Evolutionary conservation across 2,797 vertebrate species (phyloP), one percentile per base, ranked within the genome.

Genomic region (Ctenopoma kingsleyae): DNA sequence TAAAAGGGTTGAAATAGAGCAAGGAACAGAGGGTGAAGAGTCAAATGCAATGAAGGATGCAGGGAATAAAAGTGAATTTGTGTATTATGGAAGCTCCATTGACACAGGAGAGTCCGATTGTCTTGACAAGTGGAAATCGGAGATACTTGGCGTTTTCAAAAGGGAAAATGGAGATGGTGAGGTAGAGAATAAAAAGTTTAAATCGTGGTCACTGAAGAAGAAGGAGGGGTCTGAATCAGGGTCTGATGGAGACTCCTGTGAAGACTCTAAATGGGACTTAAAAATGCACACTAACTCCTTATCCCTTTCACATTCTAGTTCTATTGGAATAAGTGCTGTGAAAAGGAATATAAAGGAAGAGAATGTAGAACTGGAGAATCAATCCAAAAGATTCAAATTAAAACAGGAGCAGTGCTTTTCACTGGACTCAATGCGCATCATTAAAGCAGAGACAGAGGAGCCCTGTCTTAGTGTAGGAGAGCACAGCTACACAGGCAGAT

Each of bases 401-500:
- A 86, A 89, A 52, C 68, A 80, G 55, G 79, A 86, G 70, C 71
- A 5, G 44, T 75, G 66, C 23, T 80, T 67, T 15, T 71, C 74
- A n/a, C 49, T 76, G 56, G 78, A 65, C 3, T 82, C 64, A 16
- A 32, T 58, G 17, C 67, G 82, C 20, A 85, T 67, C 38, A 88
- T 90, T 64, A 80, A 87, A 30, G 79, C 74, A 58, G 83, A 84
- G 47, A 88, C 77, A 51, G 47, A 73, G 49, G 87, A 94, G 67
- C 87, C 87, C 36, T 84, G 83, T 71, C 78, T 92, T 54, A 91
- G 68, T 64, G 89, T 92, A 5, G 90, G 87, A 25, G 88, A 92
- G 64, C 87, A 91, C 75, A 89, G 91, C 80, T 92, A 92, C 67
- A 92, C 84, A 5, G 91, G 89, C 43, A 82, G 85, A 43, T 93